Base-by-base conservation (phyloP, 2,113 vertebrate species). In the Clarias batrachus region DNA sequence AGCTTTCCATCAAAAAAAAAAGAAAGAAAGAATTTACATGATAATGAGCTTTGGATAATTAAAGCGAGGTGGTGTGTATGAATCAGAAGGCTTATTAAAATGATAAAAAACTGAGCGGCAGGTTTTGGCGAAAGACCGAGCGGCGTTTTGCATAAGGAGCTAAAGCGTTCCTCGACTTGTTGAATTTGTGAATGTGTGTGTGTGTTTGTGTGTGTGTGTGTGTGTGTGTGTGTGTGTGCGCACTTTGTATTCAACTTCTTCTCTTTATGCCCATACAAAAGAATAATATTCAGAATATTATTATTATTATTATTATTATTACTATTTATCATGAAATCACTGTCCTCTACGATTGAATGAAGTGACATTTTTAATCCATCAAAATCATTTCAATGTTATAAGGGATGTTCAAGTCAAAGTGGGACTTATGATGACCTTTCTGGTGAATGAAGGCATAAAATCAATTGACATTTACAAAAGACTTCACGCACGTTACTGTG, bases 61-160 rank as follows among this genome's bases (percentile, higher is more conserved):
- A 83, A 86, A 87, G 82, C 33, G 87, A 83, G 54, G 59, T 79
- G 71, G 21, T 27, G 66, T 62, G 63, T 86, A 86, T 87, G 62
- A 91, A 86, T 90, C 83, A 82, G 66, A 86, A 83, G 81, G 60
- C 87, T 81, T 87, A 83, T 90, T 78, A 78, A 92, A 87, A 89
- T 81, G 62, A 90, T 89, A 21, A 83, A 84, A 86, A 84, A 86
- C 30, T 81, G 65, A 83, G 27, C 27, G 2, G 52, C 82, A 57
- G 81, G 82, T 83, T 83, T 48, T 86, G 56, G 14, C n/a, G n/a
- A 57, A 79, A 71, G 60, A 56, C 68, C 30, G 71, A 73, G 76
- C 19, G 56, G 63, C 56, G 6, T 27, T 88, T 85, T 74, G 86
- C 81, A 74, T 85, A 85, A 62, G 59, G 59, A 87, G 71, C 83